These are phyloP conservation scores for Neofelis nebulosa DNA, from an alignment of 2,113 vertebrate species.

Conservation along the genomic window DNA sequence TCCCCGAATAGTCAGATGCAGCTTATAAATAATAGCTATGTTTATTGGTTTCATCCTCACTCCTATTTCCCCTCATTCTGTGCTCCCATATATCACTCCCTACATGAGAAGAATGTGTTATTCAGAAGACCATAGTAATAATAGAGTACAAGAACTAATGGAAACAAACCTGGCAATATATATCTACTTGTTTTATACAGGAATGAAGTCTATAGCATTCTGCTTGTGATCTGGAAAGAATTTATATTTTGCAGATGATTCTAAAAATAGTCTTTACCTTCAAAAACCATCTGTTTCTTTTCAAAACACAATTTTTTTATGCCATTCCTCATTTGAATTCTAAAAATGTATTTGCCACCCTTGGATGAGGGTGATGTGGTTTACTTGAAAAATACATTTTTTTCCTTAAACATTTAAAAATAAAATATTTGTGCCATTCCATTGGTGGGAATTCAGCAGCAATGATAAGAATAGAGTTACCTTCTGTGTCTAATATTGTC, in stretches of 20 bases:
- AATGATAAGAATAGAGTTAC: constrained; percentile 51
- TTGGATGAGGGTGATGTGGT: background rate
- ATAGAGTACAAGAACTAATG: background rate
- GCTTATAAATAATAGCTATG: background rate
- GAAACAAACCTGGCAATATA: background rate
- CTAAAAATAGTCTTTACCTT: background rate
- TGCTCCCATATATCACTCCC: too few relatives aligned
- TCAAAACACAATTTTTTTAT: background rate
- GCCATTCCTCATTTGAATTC: constrained; percentile 41
- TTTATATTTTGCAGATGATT: background rate
- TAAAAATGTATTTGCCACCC: constrained; percentile 65
- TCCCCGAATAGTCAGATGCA: background rate
- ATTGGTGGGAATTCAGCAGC: background rate
- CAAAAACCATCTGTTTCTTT: background rate
- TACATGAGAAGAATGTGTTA: background rate
- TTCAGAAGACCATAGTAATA: background rate
- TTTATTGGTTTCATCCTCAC: background rate
- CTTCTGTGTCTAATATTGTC: constrained; percentile 58
- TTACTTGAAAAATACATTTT: background rate
- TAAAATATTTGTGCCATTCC: background rate
- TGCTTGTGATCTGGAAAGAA: constrained; percentile 11
- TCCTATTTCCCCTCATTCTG: background rate
- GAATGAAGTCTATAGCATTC: background rate
- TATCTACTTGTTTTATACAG: background rate
- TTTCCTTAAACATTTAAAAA: constrained; percentile 25